Evolutionary conservation across 2,797 vertebrate genomes (phyloP).

Genomic region (Thamnophis elegans): DNA sequence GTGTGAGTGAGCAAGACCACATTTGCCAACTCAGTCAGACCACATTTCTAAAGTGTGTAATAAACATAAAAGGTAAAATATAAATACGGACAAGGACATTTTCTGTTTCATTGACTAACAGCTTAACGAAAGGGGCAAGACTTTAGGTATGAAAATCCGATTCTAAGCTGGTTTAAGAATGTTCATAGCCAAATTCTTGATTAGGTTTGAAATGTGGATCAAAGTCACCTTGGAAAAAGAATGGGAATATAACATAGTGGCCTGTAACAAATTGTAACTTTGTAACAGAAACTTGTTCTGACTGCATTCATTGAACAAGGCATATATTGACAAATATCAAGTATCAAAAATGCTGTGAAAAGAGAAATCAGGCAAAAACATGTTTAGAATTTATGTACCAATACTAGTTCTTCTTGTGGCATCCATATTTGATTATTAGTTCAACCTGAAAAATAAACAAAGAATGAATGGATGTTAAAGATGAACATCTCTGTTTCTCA

Average conservation of each 20-base stretch:
- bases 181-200: background rate
- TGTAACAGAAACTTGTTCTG: background rate
- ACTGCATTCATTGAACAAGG: background rate
- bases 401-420: slow-evolving; percentile 28
- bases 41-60: background rate
- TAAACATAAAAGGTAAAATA: background rate
- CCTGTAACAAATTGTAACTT: background rate
- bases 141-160: background rate
- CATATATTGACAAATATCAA: background rate
- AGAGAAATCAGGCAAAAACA: background rate
- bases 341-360: slow-evolving; percentile 8
- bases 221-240: background rate
- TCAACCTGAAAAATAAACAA: slow-evolving; percentile 2
- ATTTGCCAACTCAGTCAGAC: background rate
- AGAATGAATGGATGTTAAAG: slow-evolving; percentile 10
- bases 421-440: slow-evolving; percentile 48
- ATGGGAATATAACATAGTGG: background rate
- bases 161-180: background rate
- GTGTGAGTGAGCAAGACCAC: background rate
- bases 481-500: background rate
- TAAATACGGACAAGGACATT: background rate
- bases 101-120: background rate
- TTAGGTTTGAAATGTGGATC: background rate
- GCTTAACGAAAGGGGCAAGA: background rate
- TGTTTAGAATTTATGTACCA: slow-evolving; percentile 47